phyloP scores from a whole-genome alignment of 2,888 invertebrate species.

The Mantis religiosa region DNA sequence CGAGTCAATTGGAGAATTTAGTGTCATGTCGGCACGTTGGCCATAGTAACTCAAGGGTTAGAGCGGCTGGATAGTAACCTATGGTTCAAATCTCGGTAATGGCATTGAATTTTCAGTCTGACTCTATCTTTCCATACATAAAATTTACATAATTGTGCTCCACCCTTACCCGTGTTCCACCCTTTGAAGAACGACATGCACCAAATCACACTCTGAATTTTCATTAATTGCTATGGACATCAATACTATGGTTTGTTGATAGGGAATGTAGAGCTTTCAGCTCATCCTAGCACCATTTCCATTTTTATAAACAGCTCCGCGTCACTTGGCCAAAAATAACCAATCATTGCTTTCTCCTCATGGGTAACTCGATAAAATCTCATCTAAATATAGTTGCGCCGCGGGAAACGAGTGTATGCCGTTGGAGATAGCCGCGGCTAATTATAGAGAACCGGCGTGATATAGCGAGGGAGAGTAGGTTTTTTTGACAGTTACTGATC shows the following conservation, averaged over 20 bases:
- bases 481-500: background rate
- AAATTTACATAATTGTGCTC: no score
- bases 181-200: background rate
- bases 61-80: no score
- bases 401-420: background rate
- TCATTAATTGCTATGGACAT: background rate
- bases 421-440: background rate
- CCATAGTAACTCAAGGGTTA: no score
- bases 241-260: background rate
- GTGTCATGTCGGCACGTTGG: no score
- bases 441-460: background rate
- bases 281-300: background rate
- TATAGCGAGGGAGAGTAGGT: background rate
- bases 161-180: no score
- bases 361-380: background rate
- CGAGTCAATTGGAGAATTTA: no score
- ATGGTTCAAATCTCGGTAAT: no score
- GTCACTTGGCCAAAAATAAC: background rate
- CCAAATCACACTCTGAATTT: background rate
- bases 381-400: background rate
- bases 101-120: no score
- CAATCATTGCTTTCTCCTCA: background rate
- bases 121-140: no score
- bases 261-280: background rate
- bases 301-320: background rate